Conservation (phyloP, 2,888 invertebrate species). For the Molorchus minor region DNA sequence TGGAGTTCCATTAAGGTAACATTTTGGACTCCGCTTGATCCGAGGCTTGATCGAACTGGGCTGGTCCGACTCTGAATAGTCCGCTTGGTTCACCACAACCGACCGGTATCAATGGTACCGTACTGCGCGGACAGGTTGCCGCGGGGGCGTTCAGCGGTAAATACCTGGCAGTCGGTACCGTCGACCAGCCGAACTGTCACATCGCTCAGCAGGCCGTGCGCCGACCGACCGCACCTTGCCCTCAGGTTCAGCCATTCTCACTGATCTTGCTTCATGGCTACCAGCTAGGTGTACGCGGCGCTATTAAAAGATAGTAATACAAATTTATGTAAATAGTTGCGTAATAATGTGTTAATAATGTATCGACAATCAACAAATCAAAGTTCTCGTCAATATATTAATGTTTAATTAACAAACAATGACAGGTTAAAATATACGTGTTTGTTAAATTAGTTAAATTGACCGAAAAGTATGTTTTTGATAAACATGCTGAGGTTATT, state of each 20-base stretch:
- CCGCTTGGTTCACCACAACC: conserved; percentile 10
- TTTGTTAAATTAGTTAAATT: too few species aligned
- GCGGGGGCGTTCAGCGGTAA: conserved; percentile 47
- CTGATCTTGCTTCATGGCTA: conserved; percentile 6
- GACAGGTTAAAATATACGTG: too few species aligned
- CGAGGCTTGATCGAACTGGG: too few species aligned
- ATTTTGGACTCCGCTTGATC: too few species aligned
- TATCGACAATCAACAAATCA: too few species aligned
- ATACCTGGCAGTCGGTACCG: conserved; percentile 41
- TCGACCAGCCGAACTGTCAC: conserved; percentile 46
- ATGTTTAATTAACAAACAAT: too few species aligned
- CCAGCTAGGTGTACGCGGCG: background rate
- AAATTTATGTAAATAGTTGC: background rate
- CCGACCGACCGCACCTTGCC: conserved; percentile 47
- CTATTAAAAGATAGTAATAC: background rate
- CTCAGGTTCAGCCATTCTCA: conserved; percentile 34
- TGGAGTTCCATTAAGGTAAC: too few species aligned
- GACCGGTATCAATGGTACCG: conserved; percentile 35
- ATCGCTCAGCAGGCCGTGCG: conserved; percentile 49
- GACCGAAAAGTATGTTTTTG: too few species aligned
- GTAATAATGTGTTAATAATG: background rate
- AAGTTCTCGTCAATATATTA: too few species aligned
- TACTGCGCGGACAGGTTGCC: conserved; percentile 49
- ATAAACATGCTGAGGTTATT: too few species aligned
- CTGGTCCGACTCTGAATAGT: conserved; percentile 6